phyloP scores from a whole-genome alignment of 2,888 invertebrate genomes.

The Rhagonycha fulva region DNA sequence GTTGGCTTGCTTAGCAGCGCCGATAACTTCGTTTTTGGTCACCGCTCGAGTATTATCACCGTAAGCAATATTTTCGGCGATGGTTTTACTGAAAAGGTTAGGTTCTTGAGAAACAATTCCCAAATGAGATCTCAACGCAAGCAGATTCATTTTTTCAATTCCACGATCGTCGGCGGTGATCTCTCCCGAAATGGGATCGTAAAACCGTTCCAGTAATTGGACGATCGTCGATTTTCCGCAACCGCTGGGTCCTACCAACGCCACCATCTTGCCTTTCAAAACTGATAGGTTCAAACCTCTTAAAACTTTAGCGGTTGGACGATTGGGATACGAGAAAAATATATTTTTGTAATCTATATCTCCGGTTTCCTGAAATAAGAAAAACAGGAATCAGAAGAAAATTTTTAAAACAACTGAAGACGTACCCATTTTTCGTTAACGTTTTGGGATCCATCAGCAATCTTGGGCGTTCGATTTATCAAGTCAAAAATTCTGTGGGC shows the following conservation, averaged over 20 bases:
- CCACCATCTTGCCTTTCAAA: conserved; percentile 70
- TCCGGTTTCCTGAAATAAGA: not conserved
- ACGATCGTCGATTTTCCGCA: conserved; percentile 90
- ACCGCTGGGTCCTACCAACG: conserved; percentile 81
- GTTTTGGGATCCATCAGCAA: conserved; percentile 51
- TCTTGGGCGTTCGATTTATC: conserved; percentile 64
- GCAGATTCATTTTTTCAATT: conserved; percentile 41
- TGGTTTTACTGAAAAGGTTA: conserved; percentile 84
- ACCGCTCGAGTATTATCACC: conserved; percentile 77
- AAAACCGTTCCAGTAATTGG: conserved; percentile 81
- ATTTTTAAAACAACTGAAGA: not conserved
- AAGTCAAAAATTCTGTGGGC: conserved; percentile 70
- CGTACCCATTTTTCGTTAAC: conserved; percentile 46
- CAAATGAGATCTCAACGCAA: conserved; percentile 68
- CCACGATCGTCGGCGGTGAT: conserved; percentile 53
- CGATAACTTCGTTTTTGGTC: conserved; percentile 72
- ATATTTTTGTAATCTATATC: not conserved
- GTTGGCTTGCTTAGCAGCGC: conserved; percentile 81
- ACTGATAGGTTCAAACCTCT: conserved; percentile 67
- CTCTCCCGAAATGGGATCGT: conserved; percentile 71
- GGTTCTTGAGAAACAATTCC: conserved; percentile 94
- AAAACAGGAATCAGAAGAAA: not conserved
- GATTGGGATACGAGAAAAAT: not conserved
- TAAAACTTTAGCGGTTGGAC: conserved; percentile 47
- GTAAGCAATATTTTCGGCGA: conserved; percentile 90